Percentiles rank a stretch among this genome's conserved stretches.
phyloP scores from a whole-genome alignment of 2,113 vertebrate species.

The Dipodomys merriami region DNA sequence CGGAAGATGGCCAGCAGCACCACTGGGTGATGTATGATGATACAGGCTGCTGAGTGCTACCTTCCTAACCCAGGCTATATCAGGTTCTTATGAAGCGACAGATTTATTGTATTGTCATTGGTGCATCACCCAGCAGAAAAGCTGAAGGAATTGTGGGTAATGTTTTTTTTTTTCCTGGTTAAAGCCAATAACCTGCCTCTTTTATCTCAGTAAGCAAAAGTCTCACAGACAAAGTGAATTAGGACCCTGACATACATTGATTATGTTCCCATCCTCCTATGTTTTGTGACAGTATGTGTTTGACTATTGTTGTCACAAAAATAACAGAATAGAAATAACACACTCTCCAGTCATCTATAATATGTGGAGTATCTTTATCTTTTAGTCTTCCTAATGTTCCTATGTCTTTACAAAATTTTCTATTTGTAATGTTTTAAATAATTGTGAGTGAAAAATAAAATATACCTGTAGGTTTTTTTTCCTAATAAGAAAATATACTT shows the following conservation, averaged over 20 bases:
- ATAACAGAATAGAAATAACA: constrained; percentile 26
- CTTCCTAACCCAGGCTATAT: neutral
- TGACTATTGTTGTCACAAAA: constrained; percentile 30
- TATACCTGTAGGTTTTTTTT: neutral
- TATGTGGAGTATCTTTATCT: neutral
- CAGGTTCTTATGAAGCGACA: neutral
- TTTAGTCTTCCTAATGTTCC: neutral
- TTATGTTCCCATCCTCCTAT: neutral
- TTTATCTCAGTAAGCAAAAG: constrained; percentile 58
- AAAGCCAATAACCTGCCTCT: constrained; percentile 1
- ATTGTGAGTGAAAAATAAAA: constrained; percentile 40
- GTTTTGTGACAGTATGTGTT: neutral
- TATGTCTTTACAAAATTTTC: neutral
- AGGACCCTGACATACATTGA: constrained; percentile 20
- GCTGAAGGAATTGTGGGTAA: constrained; percentile 25
- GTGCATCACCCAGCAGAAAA: constrained; percentile 7
- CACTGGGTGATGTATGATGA: constrained; percentile 42
- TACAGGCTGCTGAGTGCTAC: neutral
- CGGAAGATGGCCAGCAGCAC: neutral
- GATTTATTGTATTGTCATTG: constrained; percentile 68
- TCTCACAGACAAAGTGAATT: constrained; percentile 32
- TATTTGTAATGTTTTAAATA: neutral
- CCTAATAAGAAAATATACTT: neutral
- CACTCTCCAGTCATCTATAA: neutral
- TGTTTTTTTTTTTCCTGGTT: constrained; percentile 8